A percentile compares a stretch with the other conserved stretches of the same genome.
These are phyloP conservation scores for Yponomeuta cagnagella DNA, from an alignment of 2,888 invertebrate genomes.

Conservation along the genomic window DNA sequence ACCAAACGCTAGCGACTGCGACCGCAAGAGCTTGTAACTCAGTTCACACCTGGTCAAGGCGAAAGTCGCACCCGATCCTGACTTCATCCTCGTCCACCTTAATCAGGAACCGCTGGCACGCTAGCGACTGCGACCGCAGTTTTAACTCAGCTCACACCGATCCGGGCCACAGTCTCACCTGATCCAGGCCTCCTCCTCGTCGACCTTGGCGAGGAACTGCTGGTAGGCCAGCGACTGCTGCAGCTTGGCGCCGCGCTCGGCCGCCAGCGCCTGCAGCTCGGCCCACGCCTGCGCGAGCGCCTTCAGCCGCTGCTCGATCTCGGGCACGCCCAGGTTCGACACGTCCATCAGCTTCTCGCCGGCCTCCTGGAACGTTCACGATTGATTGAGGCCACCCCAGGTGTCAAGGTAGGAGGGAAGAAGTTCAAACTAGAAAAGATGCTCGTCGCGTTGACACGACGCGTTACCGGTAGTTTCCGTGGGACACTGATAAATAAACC, in stretches of 20 bases:
- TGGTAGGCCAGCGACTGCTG: conserved; percentile 98
- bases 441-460: too few species aligned
- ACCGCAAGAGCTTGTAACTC: conserved; percentile 92
- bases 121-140: conserved; percentile 79
- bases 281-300: conserved; percentile 95
- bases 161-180: conserved; percentile 50
- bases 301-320: conserved; percentile 88
- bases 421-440: too few species aligned
- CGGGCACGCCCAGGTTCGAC: conserved; percentile 92
- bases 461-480: too few species aligned
- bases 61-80: conserved; percentile 95
- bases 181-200: conserved; percentile 99
- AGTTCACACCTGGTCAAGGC: conserved; percentile 94
- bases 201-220: conserved; percentile 97
- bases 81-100: conserved; percentile 99
- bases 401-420: too few species aligned
- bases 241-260: conserved; percentile 92
- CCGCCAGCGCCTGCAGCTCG: conserved; percentile 91
- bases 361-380: conserved; percentile 69
- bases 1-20: conserved; percentile 82
- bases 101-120: conserved; percentile 97
- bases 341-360: conserved; percentile 96
- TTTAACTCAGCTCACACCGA: too few species aligned
- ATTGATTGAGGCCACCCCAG: too few species aligned
- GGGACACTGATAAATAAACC: too few species aligned